Percentiles rank a stretch among this genome's conserved stretches.
Conservation (phyloP, 2,113 vertebrate genomes). For the Tricholaema leucomelas region DNA sequence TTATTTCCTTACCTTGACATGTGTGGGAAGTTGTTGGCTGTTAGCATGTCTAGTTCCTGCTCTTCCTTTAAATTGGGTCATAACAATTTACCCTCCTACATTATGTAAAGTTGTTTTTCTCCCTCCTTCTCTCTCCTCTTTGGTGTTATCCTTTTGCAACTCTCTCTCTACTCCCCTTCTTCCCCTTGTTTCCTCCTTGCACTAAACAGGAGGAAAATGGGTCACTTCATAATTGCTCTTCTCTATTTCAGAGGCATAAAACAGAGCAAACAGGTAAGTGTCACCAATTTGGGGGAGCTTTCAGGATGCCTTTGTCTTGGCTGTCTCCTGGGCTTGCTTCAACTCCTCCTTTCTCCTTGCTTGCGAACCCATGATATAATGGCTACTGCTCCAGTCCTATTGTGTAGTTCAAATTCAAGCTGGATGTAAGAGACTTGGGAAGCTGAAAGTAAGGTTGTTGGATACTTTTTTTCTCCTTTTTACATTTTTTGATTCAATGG, state of each 20-base stretch:
- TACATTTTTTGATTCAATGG: background rate
- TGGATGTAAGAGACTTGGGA: slow-evolving; percentile 34
- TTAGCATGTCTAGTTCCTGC: slow-evolving; percentile 50
- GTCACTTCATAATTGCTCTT: slow-evolving; percentile 37
- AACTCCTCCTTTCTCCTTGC: background rate
- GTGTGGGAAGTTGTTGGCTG: slow-evolving; percentile 42
- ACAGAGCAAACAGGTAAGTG: slow-evolving; percentile 10
- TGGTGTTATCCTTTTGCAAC: background rate
- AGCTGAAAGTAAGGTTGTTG: background rate
- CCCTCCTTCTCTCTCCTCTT: background rate
- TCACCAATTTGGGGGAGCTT: background rate
- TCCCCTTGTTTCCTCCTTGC: background rate
- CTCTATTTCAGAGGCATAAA: slow-evolving; percentile 11
- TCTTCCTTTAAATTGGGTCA: slow-evolving; percentile 48
- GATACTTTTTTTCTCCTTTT: background rate
- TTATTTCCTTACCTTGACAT: background rate
- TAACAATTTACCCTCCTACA: slow-evolving; percentile 11
- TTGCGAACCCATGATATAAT: background rate
- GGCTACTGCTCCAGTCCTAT: background rate
- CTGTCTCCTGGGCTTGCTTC: background rate
- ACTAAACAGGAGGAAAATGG: background rate
- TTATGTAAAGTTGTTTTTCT: background rate
- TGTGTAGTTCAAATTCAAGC: slow-evolving; percentile 36
- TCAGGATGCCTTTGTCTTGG: slow-evolving; percentile 9
- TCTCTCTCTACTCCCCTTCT: background rate